A percentile compares a stretch with the other conserved stretches of the same genome.
phyloP scores from a whole-genome alignment of 2,113 vertebrate species.

The Casuarius casuarius region DNA sequence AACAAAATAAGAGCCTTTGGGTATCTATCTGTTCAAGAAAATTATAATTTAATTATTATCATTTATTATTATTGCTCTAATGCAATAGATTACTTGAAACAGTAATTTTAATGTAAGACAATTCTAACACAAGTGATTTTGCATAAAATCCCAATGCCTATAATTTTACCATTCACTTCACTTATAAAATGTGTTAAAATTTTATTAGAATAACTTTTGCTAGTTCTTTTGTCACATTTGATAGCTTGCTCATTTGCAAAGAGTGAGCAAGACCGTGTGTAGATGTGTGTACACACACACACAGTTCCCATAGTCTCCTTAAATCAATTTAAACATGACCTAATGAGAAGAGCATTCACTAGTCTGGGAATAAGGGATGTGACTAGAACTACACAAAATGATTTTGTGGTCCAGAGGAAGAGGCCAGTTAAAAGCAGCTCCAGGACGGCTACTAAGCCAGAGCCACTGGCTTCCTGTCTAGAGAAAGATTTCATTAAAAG shows the following conservation, averaged over 20 bases:
- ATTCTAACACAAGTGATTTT: neutral
- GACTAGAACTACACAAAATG: neutral
- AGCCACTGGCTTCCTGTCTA: conserved; percentile 43
- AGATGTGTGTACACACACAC: rapidly evolving
- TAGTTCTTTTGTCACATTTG: neutral
- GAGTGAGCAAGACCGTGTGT: neutral
- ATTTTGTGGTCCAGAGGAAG: conserved; percentile 1
- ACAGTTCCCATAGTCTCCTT: neutral
- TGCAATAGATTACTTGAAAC: neutral
- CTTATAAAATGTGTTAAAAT: neutral
- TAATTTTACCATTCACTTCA: neutral
- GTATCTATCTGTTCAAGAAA: neutral
- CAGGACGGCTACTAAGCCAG: conserved; percentile 4
- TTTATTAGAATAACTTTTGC: neutral
- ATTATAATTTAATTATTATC: neutral
- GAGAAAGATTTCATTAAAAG: conserved; percentile 4
- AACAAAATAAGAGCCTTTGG: neutral
- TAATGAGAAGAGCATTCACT: neutral
- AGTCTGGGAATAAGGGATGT: neutral
- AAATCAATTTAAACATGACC: neutral
- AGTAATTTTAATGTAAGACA: neutral
- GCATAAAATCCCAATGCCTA: neutral
- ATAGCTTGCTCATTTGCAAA: neutral
- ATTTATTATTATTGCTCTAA: neutral
- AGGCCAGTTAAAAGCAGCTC: conserved; percentile 8